Percentiles rank a stretch among this genome's conserved stretches.
These are phyloP conservation scores for Orgyia antiqua DNA, from an alignment of 2,888 invertebrate genomes.

Conservation along the genomic window DNA sequence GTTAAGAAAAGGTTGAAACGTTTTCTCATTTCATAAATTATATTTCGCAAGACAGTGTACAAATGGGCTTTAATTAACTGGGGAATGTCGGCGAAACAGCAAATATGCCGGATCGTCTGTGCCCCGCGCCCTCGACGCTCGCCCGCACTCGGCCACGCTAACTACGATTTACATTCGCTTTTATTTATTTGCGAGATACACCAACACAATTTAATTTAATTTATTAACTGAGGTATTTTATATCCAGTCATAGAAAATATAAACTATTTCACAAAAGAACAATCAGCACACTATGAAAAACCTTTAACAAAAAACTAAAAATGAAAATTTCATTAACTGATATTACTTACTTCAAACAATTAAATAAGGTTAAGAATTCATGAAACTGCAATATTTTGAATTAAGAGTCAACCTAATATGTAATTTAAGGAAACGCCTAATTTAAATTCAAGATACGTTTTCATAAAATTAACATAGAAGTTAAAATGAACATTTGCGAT, in stretches of 20 bases:
- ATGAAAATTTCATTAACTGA: not conserved
- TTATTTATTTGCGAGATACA: conserved; percentile 56
- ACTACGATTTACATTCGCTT: conserved; percentile 62
- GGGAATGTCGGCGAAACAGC: conserved; percentile 67
- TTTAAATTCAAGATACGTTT: no score
- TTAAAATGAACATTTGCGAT: no score
- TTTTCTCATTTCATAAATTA: conserved; percentile 65
- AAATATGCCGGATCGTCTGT: conserved; percentile 57
- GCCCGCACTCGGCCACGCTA: conserved; percentile 40
- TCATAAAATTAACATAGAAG: no score
- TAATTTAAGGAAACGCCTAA: no score
- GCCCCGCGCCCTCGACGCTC: conserved; percentile 24
- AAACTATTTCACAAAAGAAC: conserved; percentile 14
- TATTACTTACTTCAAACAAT: conserved; percentile 2
- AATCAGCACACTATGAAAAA: not conserved
- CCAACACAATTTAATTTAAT: conserved; percentile 46
- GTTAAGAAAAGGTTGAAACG: conserved; percentile 36
- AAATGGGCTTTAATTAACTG: conserved; percentile 75
- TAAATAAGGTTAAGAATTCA: not conserved
- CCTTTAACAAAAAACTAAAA: not conserved
- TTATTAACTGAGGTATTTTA: conserved; percentile 34
- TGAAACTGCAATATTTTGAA: not conserved
- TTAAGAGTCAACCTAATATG: no score
- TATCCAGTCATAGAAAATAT: conserved; percentile 12
- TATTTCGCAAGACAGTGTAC: conserved; percentile 68